Conservation (phyloP, 2,888 invertebrate species). For the Galerucella pusilla region DNA sequence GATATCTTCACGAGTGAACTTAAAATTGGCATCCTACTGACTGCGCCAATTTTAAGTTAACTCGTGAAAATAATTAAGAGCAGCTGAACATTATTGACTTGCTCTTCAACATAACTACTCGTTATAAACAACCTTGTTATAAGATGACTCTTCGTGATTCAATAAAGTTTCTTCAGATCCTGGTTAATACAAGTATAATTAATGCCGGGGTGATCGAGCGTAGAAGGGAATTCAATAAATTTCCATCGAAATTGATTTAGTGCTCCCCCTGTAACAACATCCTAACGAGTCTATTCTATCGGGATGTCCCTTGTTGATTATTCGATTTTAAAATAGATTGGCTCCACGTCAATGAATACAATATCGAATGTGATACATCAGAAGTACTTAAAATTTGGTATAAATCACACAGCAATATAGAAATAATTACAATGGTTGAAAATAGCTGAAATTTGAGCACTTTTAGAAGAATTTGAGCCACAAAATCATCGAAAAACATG, state of each 20-base stretch:
- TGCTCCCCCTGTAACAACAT: slow-evolving; percentile 4
- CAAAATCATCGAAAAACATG: no score
- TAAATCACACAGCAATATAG: no score
- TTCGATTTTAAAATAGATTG: not conserved
- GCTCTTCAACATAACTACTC: not conserved
- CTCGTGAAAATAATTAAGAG: no score
- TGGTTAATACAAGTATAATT: not conserved
- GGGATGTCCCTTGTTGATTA: slow-evolving; percentile 1
- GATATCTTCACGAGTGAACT: no score
- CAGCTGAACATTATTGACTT: no score
- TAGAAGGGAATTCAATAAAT: slow-evolving; percentile 6
- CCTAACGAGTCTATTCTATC: slow-evolving; percentile 12
- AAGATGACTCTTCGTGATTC: not conserved
- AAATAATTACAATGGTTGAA: no score
- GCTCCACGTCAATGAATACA: not conserved
- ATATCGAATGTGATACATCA: no score
- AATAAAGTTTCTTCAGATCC: not conserved
- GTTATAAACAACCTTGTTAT: not conserved
- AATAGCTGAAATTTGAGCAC: no score
- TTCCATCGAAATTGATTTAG: slow-evolving; percentile 5
- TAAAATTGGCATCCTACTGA: no score
- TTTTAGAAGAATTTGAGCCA: no score
- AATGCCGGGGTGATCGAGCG: not conserved
- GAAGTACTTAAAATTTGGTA: no score
- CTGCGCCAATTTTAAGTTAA: no score